A percentile compares a stretch with the other conserved stretches of the same genome.
phyloP scores from a whole-genome alignment of 2,113 vertebrate genomes.

The Saguinus midas region DNA sequence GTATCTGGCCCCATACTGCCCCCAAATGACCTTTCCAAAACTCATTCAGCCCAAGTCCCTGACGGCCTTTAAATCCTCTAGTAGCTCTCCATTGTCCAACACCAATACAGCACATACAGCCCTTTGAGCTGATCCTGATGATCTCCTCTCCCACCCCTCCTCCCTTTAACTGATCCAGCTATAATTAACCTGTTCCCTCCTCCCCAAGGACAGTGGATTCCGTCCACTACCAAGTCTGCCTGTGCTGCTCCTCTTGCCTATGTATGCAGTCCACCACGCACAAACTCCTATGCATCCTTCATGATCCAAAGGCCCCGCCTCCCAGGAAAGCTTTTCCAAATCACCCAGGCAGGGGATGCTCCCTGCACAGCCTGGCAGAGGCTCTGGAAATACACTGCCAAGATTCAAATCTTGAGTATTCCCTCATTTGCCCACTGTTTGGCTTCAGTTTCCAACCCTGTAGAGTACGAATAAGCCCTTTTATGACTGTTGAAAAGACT shows the following conservation, averaged over 20 bases:
- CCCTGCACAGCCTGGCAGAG: not conserved
- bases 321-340: constrained; percentile 34
- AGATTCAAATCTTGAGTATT: constrained; percentile 44
- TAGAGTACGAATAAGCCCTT: constrained; percentile 8
- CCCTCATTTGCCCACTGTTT: not conserved
- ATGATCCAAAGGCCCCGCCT: not conserved
- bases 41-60: not conserved
- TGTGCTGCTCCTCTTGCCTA: not conserved
- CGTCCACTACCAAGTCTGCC: not conserved
- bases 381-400: constrained; percentile 27
- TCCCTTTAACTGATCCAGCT: not conserved
- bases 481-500: not conserved
- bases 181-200: not conserved
- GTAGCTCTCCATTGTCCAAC: not conserved
- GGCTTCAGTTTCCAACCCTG: constrained; percentile 13
- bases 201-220: not conserved
- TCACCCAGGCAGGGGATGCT: not conserved
- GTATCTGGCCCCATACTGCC: not conserved
- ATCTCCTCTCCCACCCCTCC: not conserved
- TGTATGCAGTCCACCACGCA: not conserved
- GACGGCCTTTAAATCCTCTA: not conserved
- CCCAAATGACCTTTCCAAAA: not conserved
- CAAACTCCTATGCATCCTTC: not conserved
- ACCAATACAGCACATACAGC: not conserved
- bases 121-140: not conserved